These are phyloP conservation scores for Mellilla xanthometata DNA, from an alignment of 2,888 invertebrate species.

Conservation along the genomic window DNA sequence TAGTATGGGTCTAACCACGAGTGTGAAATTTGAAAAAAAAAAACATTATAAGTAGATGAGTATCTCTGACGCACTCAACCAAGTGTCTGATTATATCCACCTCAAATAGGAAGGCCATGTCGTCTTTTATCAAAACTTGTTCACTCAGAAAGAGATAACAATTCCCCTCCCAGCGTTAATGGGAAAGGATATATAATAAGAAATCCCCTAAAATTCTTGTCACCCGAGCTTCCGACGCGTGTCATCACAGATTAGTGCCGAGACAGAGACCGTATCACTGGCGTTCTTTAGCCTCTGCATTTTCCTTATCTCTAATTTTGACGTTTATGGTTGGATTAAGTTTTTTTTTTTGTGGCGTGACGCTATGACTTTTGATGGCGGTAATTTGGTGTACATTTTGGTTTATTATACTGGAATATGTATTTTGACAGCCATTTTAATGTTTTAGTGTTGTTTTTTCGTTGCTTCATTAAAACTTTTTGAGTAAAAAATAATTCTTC, in stretches of 20 bases:
- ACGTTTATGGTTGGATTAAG: slow-evolving; percentile 13
- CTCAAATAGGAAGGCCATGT: background rate
- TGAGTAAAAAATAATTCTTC: no score
- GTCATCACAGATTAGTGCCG: slow-evolving; percentile 51
- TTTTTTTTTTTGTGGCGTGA: background rate
- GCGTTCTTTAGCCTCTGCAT: slow-evolving; percentile 13
- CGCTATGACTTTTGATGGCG: slow-evolving; percentile 2
- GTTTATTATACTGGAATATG: no score
- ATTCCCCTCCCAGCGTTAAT: slow-evolving; percentile 31
- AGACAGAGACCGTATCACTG: slow-evolving; percentile 21
- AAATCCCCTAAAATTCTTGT: slow-evolving; percentile 50
- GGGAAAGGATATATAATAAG: slow-evolving; percentile 45
- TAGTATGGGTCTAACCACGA: no score
- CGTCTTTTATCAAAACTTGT: slow-evolving; percentile 4
- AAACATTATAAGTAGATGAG: no score
- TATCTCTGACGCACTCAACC: no score
- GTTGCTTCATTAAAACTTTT: no score
- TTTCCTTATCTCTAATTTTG: slow-evolving; percentile 19
- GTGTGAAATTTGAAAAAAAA: no score
- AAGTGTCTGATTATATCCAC: no score
- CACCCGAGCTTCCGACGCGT: slow-evolving; percentile 43
- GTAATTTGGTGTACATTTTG: background rate
- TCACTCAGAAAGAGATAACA: slow-evolving; percentile 15
- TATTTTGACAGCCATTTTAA: no score
- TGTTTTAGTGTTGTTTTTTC: no score